These are phyloP conservation scores for Takifugu flavidus DNA, from an alignment of 2,113 vertebrate species.

Conservation along the genomic window DNA sequence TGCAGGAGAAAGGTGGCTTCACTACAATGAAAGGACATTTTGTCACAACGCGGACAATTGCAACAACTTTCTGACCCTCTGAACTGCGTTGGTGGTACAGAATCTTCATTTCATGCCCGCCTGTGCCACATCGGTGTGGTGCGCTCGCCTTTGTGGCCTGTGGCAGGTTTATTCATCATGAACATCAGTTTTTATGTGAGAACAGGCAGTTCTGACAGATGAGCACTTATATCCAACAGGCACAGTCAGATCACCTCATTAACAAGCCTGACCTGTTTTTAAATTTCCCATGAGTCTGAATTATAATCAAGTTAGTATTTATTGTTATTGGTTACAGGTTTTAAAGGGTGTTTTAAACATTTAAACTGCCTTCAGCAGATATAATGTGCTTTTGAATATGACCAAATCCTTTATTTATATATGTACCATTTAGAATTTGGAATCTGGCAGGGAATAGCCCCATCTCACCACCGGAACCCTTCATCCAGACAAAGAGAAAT, in stretches of 20 bases:
- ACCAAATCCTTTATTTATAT: neutral
- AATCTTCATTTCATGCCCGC: neutral
- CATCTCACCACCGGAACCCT: no score
- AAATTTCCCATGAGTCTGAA: neutral
- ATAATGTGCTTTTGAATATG: no score
- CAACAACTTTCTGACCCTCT: neutral
- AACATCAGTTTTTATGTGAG: conserved; percentile 11
- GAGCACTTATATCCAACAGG: neutral
- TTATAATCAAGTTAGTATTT: neutral
- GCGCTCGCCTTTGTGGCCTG: neutral
- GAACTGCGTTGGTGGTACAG: conserved; percentile 1
- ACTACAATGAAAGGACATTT: neutral
- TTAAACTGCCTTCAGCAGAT: neutral
- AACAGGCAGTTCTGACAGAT: neutral
- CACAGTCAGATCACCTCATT: neutral
- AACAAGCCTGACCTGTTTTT: neutral
- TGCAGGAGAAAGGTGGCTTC: neutral
- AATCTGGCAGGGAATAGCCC: no score
- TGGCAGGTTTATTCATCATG: neutral
- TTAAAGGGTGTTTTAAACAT: neutral
- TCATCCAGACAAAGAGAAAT: no score
- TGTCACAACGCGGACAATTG: neutral
- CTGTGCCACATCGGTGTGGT: neutral
- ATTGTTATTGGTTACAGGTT: neutral
- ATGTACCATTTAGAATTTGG: no score